phyloP scores from a whole-genome alignment of 92 coral and sea anemone species.

The Siderastrea siderea region DNA sequence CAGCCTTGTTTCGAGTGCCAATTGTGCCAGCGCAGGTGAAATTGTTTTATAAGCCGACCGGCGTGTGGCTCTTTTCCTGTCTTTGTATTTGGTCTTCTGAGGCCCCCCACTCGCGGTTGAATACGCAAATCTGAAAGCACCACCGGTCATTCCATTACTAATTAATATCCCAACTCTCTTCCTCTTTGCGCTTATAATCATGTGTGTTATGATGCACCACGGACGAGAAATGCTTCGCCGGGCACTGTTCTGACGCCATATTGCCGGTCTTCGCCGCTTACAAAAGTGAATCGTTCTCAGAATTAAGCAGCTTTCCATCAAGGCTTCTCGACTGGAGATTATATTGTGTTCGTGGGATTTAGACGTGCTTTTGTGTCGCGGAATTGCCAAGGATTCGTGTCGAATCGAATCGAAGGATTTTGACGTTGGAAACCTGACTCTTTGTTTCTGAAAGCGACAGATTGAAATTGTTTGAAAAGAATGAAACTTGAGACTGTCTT shows the following conservation, averaged over 20 bases:
- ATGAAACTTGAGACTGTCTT: slow-evolving; percentile 26
- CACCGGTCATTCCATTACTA: slow-evolving; percentile 50
- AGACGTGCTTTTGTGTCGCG: not conserved
- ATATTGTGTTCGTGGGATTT: not conserved
- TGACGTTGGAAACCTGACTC: slow-evolving; percentile 47
- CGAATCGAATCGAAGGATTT: slow-evolving; percentile 30
- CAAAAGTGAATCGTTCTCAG: not conserved
- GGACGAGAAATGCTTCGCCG: not conserved
- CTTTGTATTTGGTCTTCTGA: slow-evolving; percentile 32
- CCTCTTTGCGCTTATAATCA: not conserved
- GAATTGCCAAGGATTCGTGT: not conserved
- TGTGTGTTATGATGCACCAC: slow-evolving; percentile 6
- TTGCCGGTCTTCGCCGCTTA: slow-evolving; percentile 21
- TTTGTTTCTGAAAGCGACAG: slow-evolving; percentile 45
- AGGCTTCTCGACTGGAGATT: slow-evolving; percentile 23
- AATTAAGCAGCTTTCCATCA: slow-evolving; percentile 22
- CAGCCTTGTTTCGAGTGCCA: not conserved
- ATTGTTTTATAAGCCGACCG: slow-evolving; percentile 10
- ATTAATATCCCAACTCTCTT: slow-evolving; percentile 41
- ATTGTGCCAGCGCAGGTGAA: slow-evolving; percentile 30
- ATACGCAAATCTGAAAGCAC: slow-evolving; percentile 14
- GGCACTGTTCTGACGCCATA: slow-evolving; percentile 18
- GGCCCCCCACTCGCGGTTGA: slow-evolving; percentile 20
- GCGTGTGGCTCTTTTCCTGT: slow-evolving; percentile 37
- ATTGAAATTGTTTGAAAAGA: slow-evolving; percentile 27